Percentiles rank a stretch among this genome's conserved stretches.
These are phyloP conservation scores for Aradus depressus DNA, from an alignment of 2,888 invertebrate genomes.

Conservation along the genomic window DNA sequence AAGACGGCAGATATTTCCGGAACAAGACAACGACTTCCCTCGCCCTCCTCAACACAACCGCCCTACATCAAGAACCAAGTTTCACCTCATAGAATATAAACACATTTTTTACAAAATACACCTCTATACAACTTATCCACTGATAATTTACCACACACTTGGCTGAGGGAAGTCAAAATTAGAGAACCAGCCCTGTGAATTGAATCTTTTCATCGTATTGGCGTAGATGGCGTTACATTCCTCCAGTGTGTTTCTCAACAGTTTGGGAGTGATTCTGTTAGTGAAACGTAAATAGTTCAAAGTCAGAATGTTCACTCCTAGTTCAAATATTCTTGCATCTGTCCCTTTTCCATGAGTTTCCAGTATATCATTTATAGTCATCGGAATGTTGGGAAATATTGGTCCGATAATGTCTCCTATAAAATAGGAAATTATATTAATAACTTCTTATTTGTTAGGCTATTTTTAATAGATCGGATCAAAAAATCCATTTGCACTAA, in stretches of 20 bases:
- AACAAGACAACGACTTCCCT: no score
- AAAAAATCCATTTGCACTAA: no score
- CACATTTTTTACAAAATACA: no score
- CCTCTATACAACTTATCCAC: no score
- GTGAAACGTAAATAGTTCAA: conserved; percentile 44
- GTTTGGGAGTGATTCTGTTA: conserved; percentile 38
- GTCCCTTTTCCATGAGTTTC: conserved; percentile 40
- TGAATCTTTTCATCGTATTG: conserved; percentile 35
- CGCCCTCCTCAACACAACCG: no score
- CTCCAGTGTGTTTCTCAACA: conserved; percentile 36
- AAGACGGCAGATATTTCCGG: no score
- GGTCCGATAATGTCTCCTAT: conserved; percentile 45
- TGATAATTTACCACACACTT: conserved; percentile 39
- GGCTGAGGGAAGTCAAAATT: conserved; percentile 37
- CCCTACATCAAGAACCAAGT: no score
- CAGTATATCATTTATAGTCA: conserved; percentile 35
- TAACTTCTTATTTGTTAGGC: no score
- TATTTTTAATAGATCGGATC: no score
- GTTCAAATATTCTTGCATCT: conserved; percentile 43
- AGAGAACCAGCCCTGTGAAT: conserved; percentile 35
- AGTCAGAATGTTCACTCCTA: conserved; percentile 43
- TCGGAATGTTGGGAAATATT: conserved; percentile 36
- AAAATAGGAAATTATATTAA: neutral
- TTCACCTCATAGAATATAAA: no score
- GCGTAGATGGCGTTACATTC: conserved; percentile 36